Evolutionary conservation across 2,797 vertebrate genomes (phyloP), one percentile per base, ranked within the genome.

Genomic region (Champsocephalus esox): DNA sequence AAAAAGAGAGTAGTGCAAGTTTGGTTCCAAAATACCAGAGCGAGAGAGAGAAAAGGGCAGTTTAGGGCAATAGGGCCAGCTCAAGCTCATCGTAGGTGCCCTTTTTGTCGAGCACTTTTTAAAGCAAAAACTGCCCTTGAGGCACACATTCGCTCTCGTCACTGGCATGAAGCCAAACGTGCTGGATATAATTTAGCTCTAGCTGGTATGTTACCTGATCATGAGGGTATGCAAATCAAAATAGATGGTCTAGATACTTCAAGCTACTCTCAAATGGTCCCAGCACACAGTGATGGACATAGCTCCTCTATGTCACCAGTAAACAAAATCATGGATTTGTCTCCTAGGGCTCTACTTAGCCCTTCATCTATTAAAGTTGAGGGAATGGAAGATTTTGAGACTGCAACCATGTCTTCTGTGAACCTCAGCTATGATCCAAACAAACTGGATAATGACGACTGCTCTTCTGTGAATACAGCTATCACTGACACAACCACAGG

Each of bases 1-100:
- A 99, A 99, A 92, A 99, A 99, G 88, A 96, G 98, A 0, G 98
- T 99, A 48, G 98, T 99, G 21, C 98, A 99, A 85, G 98, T 99
- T 50, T 99, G 98, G 98, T 99, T 99, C 92, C 98, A 99, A 91
- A 99, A 99, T 88, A 99, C 98, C 5, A 95, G 98, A 70, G 98
- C 98, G 0, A 95, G 98, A 86, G 98, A 99, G 83, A 95, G 98
- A 90, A 99, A 99, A 87, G 98, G 98, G 16, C 98, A 99, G 86
- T 99, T 99, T 85, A 93, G 98, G 90, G 98, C 98, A 4, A 97
- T 99, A 28, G 98, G 98, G 68, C 98, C 98, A 5, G 97, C 98
- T 21, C 98, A 99, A 84, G 98, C 98, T 68, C 98, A 99, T 70
- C 95, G 98, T 3, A 96, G 98, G 17, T 99, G 98, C 84, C 98